Conservation (phyloP, 2,113 vertebrate genomes). For the Riparia riparia region DNA sequence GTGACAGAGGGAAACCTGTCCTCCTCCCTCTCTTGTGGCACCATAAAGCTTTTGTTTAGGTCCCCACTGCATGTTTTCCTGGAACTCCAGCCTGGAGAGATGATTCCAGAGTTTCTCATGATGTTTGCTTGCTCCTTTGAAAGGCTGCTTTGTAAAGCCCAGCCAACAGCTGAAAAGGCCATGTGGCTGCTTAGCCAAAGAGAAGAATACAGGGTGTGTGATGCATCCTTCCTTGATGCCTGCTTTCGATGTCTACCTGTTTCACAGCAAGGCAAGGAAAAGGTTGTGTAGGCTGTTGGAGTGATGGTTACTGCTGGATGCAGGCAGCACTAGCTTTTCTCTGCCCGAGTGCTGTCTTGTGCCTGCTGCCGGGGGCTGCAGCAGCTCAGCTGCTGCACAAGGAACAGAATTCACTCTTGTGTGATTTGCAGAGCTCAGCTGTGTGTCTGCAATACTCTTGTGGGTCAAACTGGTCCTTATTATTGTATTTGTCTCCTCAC, state of each 20-base stretch:
- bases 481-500: neutral
- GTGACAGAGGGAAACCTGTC: fast-evolving
- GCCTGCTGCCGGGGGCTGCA: neutral
- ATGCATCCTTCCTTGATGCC: neutral
- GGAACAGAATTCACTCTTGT: neutral
- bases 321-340: neutral
- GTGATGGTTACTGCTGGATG: neutral
- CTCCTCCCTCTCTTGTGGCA: neutral
- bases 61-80: neutral
- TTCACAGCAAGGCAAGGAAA: neutral
- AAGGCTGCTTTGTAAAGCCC: neutral
- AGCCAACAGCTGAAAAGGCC: neutral
- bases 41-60: neutral
- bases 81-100: neutral
- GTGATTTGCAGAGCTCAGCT: neutral
- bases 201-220: neutral
- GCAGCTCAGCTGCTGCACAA: neutral
- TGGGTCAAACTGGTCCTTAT: neutral
- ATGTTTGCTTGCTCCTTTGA: neutral
- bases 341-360: neutral
- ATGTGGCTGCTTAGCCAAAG: neutral
- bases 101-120: neutral
- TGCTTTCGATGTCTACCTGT: neutral
- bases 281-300: neutral
- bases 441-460: neutral